Evolutionary conservation across 2,888 invertebrate species (phyloP).

Genomic region (Euclidia mi): DNA sequence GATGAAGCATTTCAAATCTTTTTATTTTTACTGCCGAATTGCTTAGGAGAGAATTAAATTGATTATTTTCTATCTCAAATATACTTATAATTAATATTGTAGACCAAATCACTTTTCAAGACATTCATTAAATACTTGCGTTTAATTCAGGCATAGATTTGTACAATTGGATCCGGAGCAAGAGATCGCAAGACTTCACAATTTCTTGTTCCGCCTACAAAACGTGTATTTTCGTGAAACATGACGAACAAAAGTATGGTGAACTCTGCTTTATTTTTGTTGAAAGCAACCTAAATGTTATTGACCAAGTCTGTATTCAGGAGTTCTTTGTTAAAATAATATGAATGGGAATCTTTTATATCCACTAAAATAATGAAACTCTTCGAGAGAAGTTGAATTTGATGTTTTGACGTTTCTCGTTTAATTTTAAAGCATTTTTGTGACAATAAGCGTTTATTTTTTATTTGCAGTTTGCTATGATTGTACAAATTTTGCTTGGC

Average conservation of each 20-base stretch:
- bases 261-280: conserved; percentile 30
- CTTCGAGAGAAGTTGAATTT: conserved; percentile 18
- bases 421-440: conserved; percentile 42
- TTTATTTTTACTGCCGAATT: no score
- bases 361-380: conserved; percentile 56
- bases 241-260: conserved; percentile 35
- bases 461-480: background rate
- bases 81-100: no score
- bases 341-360: conserved; percentile 49
- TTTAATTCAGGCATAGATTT: background rate
- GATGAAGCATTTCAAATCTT: no score
- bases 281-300: conserved; percentile 44
- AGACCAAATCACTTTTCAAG: no score
- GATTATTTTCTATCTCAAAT: no score
- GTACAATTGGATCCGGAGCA: background rate
- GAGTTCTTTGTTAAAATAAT: conserved; percentile 48
- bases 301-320: conserved; percentile 31
- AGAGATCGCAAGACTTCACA: background rate
- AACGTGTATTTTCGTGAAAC: conserved; percentile 5
- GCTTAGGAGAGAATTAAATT: no score
- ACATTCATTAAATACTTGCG: no score
- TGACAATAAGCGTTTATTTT: conserved; percentile 43
- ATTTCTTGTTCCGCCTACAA: background rate
- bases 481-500: background rate
- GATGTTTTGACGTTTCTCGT: conserved; percentile 36